Evolutionary conservation across 2,113 vertebrate species (phyloP).

Genomic region (Diphyllodes magnificus): DNA sequence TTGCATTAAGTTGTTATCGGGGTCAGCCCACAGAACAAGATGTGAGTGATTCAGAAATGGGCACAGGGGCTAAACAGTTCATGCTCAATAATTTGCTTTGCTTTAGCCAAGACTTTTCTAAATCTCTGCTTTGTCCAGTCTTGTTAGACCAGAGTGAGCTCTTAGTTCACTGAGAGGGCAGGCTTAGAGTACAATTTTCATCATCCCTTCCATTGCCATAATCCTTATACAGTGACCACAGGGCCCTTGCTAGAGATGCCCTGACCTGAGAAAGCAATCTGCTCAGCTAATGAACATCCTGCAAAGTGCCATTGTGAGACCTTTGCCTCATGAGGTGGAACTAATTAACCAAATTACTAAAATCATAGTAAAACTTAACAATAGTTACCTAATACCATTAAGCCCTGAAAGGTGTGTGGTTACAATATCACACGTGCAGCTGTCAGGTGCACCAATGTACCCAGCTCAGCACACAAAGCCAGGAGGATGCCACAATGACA

Average conservation of each 20-base stretch:
- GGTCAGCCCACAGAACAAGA: background rate
- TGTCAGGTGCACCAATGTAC: background rate
- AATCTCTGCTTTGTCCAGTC: slow-evolving; percentile 10
- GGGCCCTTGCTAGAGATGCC: background rate
- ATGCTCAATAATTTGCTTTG: background rate
- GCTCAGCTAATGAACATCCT: slow-evolving; percentile 11
- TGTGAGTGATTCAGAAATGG: background rate
- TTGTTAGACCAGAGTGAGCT: background rate
- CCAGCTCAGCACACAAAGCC: background rate
- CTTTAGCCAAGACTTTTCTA: background rate
- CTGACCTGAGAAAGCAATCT: slow-evolving; percentile 17
- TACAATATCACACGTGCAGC: background rate
- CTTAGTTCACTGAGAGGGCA: background rate
- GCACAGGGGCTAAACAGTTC: background rate
- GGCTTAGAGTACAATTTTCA: background rate
- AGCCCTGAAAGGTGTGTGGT: background rate
- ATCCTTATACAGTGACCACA: background rate
- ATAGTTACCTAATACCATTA: background rate
- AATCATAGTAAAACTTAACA: slow-evolving; percentile 3
- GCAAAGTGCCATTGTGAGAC: background rate
- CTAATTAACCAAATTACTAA: slow-evolving; percentile 43
- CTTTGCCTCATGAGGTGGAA: slow-evolving; percentile 27
- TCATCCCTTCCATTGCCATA: background rate
- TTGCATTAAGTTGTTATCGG: slow-evolving; percentile 3
- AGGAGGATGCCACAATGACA: background rate